These are phyloP conservation scores for Sesamia nonagrioides DNA, from an alignment of 1,140 invertebrate species.

Conservation along the genomic window DNA sequence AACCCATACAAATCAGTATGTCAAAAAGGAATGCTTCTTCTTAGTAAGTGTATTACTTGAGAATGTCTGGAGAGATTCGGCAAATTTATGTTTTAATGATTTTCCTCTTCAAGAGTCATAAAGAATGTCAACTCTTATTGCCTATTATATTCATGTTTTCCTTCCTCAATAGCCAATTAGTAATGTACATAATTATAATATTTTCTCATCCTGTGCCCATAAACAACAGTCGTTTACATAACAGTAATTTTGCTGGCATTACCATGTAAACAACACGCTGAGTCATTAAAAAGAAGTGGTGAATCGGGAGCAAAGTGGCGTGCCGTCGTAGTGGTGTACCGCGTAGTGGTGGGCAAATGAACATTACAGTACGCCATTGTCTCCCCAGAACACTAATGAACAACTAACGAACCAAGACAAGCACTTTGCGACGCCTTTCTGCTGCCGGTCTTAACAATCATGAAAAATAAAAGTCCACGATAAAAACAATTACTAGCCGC, in stretches of 20 bases:
- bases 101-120: not conserved
- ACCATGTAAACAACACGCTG: not conserved
- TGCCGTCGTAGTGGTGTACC: not conserved
- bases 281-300: conserved; percentile 39
- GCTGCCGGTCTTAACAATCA: conserved; percentile 20
- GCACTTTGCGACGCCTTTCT: conserved; percentile 46
- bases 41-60: too few species aligned
- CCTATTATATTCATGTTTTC: not conserved
- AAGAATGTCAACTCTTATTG: too few species aligned
- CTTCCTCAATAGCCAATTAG: not conserved
- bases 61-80: too few species aligned
- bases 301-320: conserved; percentile 40
- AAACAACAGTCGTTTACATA: not conserved
- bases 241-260: not conserved
- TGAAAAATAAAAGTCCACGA: conserved; percentile 7
- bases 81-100: not conserved
- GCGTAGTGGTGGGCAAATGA: conserved; percentile 52
- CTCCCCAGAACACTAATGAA: conserved; percentile 55
- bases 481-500: not conserved
- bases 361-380: conserved; percentile 56
- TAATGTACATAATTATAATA: not conserved
- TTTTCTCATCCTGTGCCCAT: not conserved
- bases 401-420: conserved; percentile 57
- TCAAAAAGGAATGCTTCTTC: too few species aligned
- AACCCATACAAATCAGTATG: too few species aligned